Conservation (phyloP, 2,113 vertebrate species). For the Charadrius vociferus region DNA sequence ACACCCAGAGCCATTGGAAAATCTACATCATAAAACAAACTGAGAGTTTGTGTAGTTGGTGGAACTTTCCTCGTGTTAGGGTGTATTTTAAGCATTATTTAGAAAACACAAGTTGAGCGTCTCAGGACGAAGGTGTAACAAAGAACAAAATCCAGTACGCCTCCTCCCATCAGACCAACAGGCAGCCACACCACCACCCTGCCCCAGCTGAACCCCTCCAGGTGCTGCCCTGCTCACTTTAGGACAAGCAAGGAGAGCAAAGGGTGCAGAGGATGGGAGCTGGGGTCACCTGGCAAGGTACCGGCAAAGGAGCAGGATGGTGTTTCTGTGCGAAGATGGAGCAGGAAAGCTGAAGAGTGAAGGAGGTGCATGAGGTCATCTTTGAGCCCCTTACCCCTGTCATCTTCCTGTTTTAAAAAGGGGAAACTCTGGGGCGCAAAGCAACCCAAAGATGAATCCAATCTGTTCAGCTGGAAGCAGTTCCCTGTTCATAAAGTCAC, state of each 20-base stretch:
- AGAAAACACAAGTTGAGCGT: neutral
- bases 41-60: neutral
- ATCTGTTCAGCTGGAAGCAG: neutral
- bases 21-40: neutral
- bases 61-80: neutral
- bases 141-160: neutral
- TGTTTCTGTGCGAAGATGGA: neutral
- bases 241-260: neutral
- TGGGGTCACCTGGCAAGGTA: neutral
- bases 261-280: neutral
- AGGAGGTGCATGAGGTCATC: neutral
- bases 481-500: neutral
- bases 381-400: neutral
- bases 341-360: neutral
- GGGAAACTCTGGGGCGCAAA: neutral
- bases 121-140: neutral
- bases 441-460: neutral
- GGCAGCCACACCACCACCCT: neutral
- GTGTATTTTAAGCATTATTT: neutral
- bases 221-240: neutral
- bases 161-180: neutral
- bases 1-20: neutral
- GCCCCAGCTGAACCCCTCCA: neutral
- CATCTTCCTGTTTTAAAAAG: neutral
- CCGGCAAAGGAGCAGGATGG: accelerated